Conservation (phyloP, 2,113 vertebrate genomes). For the Rattus rattus region DNA sequence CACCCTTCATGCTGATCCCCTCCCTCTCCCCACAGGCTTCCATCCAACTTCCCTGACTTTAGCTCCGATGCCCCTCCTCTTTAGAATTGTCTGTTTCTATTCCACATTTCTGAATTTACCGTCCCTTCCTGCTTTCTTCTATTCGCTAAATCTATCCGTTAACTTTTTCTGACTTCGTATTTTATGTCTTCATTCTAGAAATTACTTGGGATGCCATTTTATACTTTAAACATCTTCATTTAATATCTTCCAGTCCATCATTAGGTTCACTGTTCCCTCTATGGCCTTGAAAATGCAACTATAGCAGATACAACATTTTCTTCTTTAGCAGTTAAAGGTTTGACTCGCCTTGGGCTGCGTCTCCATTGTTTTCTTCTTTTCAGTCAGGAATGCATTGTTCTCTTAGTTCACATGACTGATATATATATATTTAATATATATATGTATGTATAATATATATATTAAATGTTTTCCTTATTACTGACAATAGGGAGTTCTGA, state of each 20-base stretch:
- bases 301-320: background rate
- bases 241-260: background rate
- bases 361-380: background rate
- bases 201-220: background rate
- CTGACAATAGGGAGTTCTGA: background rate
- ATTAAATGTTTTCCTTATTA: background rate
- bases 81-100: background rate
- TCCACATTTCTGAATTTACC: background rate
- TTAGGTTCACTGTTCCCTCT: background rate
- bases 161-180: background rate
- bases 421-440: background rate
- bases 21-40: too few species aligned
- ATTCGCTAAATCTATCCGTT: background rate
- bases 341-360: background rate
- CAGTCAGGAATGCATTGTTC: background rate
- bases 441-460: too few species aligned
- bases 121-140: background rate
- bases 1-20: background rate
- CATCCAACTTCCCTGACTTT: background rate
- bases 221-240: constrained; percentile 2
- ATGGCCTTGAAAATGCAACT: background rate
- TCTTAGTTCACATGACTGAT: background rate
- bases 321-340: background rate
- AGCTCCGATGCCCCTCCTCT: background rate
- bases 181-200: background rate